Evolutionary conservation across 2,888 invertebrate species (phyloP).

Genomic region (Pseudolycoriella hygida): DNA sequence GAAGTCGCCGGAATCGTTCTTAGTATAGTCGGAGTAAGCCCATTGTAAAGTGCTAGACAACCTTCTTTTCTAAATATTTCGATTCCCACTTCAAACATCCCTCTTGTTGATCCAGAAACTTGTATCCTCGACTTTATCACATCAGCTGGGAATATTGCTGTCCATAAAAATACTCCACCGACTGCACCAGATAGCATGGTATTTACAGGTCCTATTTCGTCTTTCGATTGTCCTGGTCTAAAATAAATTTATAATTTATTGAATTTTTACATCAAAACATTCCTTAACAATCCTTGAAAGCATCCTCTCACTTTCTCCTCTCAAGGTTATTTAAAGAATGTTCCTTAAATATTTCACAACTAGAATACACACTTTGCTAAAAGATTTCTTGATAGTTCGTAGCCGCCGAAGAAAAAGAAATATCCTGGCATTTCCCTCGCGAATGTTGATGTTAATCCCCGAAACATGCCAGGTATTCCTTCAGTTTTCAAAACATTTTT

Average conservation of each 20-base stretch:
- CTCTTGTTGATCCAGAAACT: slow-evolving; percentile 48
- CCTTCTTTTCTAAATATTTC: slow-evolving; percentile 62
- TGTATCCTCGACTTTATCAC: slow-evolving; percentile 95
- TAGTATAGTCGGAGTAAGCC: slow-evolving; percentile 83
- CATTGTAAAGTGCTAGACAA: slow-evolving; percentile 70
- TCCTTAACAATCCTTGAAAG: no score
- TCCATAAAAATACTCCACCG: slow-evolving; percentile 88
- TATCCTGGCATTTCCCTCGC: slow-evolving; percentile 97
- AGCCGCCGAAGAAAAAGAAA: slow-evolving; percentile 97
- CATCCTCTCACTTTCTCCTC: no score
- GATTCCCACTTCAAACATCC: slow-evolving; percentile 42
- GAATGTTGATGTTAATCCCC: slow-evolving; percentile 79
- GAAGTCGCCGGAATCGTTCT: slow-evolving; percentile 94
- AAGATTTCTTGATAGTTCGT: slow-evolving; percentile 52
- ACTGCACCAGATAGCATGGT: slow-evolving; percentile 83
- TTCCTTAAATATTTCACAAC: slow-evolving; percentile 24
- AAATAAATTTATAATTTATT: slow-evolving; percentile 18
- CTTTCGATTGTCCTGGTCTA: slow-evolving; percentile 48
- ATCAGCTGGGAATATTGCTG: slow-evolving; percentile 85
- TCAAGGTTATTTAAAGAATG: no score
- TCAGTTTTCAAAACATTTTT: slow-evolving; percentile 15
- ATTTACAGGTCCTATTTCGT: slow-evolving; percentile 56
- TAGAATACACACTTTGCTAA: slow-evolving; percentile 18
- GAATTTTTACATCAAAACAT: no score
- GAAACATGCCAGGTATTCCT: slow-evolving; percentile 67